Conservation (phyloP, 2,113 vertebrate genomes). For the Zonotrichia leucophrys region DNA sequence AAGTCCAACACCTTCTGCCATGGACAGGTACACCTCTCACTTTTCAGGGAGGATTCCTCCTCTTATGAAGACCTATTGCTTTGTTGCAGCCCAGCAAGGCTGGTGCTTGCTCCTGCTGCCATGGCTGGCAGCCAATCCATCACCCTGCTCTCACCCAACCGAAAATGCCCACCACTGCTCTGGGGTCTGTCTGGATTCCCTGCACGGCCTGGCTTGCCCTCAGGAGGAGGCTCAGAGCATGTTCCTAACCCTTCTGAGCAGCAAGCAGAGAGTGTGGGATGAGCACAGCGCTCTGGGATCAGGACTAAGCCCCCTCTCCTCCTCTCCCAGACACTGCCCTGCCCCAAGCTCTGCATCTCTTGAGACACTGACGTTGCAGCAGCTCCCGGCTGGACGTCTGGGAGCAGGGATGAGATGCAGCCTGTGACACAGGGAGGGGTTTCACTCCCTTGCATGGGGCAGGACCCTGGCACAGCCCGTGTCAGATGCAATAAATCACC, state of each 20-base stretch:
- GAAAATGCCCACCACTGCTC: neutral
- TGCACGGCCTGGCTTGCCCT: fast-evolving
- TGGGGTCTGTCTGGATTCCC: neutral
- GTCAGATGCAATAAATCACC: neutral
- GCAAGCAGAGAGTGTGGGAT: neutral
- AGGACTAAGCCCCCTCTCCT: neutral
- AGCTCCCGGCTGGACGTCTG: neutral
- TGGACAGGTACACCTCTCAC: neutral
- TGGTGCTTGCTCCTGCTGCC: neutral
- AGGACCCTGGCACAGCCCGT: neutral
- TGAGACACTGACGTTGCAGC: fast-evolving
- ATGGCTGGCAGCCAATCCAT: neutral
- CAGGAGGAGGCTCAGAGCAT: neutral
- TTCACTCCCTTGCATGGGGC: neutral
- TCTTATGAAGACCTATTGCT: neutral
- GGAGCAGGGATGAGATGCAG: fast-evolving
- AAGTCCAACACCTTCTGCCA: neutral
- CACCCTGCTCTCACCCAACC: neutral
- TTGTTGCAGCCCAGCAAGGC: neutral
- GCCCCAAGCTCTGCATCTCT: neutral
- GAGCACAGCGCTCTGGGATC: neutral
- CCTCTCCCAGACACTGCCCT: neutral
- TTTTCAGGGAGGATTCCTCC: neutral
- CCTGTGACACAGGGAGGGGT: neutral
- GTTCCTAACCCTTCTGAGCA: fast-evolving